These are phyloP conservation scores for Drosophila lacicola DNA, from an alignment of 2,888 invertebrate species.

Conservation along the genomic window DNA sequence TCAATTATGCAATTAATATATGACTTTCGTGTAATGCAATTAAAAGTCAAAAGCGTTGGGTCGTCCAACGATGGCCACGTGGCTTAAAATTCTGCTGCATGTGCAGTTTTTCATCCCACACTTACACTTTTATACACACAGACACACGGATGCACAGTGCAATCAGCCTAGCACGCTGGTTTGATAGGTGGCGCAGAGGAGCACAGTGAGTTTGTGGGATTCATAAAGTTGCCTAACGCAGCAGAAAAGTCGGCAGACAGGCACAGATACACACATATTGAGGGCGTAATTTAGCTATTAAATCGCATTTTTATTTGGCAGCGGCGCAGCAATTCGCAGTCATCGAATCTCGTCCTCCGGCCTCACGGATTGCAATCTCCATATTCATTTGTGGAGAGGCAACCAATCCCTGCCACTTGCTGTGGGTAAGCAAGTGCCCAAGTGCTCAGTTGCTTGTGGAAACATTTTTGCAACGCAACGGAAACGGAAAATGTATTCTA, in stretches of 20 bases:
- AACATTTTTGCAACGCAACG: constrained; percentile 71
- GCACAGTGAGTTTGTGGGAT: constrained; percentile 38
- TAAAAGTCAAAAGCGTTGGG: constrained; percentile 77
- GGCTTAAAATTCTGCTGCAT: constrained; percentile 63
- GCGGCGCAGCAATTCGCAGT: constrained; percentile 26
- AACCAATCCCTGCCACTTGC: constrained; percentile 63
- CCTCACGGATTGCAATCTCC: constrained; percentile 3
- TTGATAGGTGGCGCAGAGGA: constrained; percentile 21
- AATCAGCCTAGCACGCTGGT: constrained; percentile 61
- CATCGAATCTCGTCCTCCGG: constrained; percentile 8
- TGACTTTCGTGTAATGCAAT: constrained; percentile 79
- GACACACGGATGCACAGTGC: constrained; percentile 38
- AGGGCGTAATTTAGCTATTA: constrained; percentile 80
- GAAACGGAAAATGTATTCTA: constrained; percentile 78
- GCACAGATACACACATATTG: constrained; percentile 9
- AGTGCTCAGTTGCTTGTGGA: constrained; percentile 16
- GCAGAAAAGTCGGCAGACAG: constrained; percentile 62
- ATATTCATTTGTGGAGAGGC: constrained; percentile 44
- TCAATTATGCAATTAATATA: constrained; percentile 81
- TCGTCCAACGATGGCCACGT: constrained; percentile 34
- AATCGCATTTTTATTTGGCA: constrained; percentile 68
- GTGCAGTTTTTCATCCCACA: constrained; percentile 51
- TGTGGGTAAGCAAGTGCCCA: constrained; percentile 36
- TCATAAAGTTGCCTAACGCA: constrained; percentile 76
- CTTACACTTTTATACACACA: constrained; percentile 12